Base-by-base conservation (phyloP, 1,140 invertebrate species). In the Popillia japonica region DNA sequence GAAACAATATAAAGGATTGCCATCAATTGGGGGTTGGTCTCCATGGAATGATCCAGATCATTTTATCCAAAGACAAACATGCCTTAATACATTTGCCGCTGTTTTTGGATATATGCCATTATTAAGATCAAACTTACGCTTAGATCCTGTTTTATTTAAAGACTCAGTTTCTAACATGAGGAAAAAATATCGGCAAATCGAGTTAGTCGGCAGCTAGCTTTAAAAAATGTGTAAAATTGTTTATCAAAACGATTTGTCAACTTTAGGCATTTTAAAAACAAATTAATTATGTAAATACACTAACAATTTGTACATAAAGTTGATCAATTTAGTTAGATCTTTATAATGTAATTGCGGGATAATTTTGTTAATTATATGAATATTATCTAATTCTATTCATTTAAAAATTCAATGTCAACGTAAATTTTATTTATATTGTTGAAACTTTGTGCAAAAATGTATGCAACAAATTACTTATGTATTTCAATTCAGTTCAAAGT, bases 81-180 rank as follows among this genome's bases (percentile, higher is more conserved):
- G 97, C 85, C 90, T 99, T 82, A 97, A 98, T 85, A 96, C 95
- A 76, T 98, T 99, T 87, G 95, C 95, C 9, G 93, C 95, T 44
- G 92, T 96, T 41, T 98, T 98, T 89, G 97, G 97, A 76, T 97
- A 97, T 86, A 98, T 99, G 96, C 97, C 97, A 75, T 90, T 99
- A 40, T 88, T 96, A 81, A 91, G 96, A 82, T 98, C 97, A 73
- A 94, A 94, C 84, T 89, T 96, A 82, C 91, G 97, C 77, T 91
- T 99, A 83, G 97, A 99, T 90, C 97, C 98, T 40, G 93, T 99
- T 81, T 89, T 99, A 40, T 99, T 96, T 88, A 96, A 97, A 88
- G 98, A 99, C 88, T 93, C 95, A 44, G 97, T 99, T 76, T 97
- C 96, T 79, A 98, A 96, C 87, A 89, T 97, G 84, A 90, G 98